Conservation (phyloP, 2,888 invertebrate species). For the Tachina lurida region DNA sequence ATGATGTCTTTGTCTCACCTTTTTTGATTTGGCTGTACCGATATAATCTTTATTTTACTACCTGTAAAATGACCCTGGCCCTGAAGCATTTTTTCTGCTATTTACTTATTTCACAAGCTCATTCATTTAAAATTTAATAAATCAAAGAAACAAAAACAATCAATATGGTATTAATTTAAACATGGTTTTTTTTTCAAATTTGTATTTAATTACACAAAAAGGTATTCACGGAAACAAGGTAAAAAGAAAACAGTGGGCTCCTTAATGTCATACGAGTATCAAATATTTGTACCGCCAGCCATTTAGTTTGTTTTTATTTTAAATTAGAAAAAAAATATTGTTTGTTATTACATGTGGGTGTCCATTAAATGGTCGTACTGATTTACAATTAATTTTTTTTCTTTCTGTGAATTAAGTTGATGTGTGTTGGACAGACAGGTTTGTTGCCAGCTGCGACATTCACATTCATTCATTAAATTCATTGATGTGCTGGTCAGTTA, state of each 20-base stretch:
- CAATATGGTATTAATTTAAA: slow-evolving; percentile 24
- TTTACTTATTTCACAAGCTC: background rate
- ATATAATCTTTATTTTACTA: background rate
- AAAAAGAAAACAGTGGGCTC: slow-evolving; percentile 8
- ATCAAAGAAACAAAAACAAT: background rate
- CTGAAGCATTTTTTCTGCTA: slow-evolving; percentile 37
- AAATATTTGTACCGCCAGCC: background rate
- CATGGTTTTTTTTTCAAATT: background rate
- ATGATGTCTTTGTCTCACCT: background rate
- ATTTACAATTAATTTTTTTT: slow-evolving; percentile 15
- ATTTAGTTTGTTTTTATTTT: slow-evolving; percentile 5
- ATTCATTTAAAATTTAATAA: slow-evolving; percentile 21
- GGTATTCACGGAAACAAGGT: background rate
- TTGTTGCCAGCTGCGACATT: slow-evolving; percentile 34
- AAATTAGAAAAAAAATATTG: background rate
- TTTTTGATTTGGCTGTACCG: background rate
- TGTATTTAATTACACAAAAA: background rate
- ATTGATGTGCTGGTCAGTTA: slow-evolving; percentile 35
- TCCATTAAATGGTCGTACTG: slow-evolving; percentile 40
- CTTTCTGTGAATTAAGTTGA: slow-evolving; percentile 18
- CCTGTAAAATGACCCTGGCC: slow-evolving; percentile 54
- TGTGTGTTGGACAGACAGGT: slow-evolving; percentile 52
- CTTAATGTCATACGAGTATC: background rate
- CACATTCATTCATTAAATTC: slow-evolving; percentile 53
- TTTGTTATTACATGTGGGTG: slow-evolving; percentile 52